A percentile compares a stretch with the other conserved stretches of the same genome.
These are phyloP conservation scores for Temnopleurus reevesii DNA, from an alignment of 53 echinoderm and acorn worm genomes.

Conservation along the genomic window DNA sequence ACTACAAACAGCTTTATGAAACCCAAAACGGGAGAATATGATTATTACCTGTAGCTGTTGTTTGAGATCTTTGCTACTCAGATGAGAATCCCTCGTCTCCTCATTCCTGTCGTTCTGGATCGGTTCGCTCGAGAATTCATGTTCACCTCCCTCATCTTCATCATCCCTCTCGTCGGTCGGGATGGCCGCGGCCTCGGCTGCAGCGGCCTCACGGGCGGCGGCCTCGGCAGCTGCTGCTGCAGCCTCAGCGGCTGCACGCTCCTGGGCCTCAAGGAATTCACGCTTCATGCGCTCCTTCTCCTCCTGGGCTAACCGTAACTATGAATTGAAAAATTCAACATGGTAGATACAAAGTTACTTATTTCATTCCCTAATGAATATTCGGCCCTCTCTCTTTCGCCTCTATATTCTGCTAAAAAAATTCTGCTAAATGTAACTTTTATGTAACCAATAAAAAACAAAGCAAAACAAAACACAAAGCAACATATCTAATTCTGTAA, in stretches of 20 bases:
- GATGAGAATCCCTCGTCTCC: background rate
- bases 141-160: constrained; percentile 13
- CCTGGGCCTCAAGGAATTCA: background rate
- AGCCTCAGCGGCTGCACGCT: background rate
- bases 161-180: background rate
- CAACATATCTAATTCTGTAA: too few species aligned
- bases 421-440: too few species aligned
- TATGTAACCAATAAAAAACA: too few species aligned
- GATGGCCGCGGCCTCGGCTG: background rate
- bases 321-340: background rate
- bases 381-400: too few species aligned
- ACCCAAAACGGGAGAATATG: too few species aligned
- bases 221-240: background rate
- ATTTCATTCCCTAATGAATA: background rate
- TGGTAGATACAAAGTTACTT: background rate
- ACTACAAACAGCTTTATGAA: too few species aligned
- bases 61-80: background rate
- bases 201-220: background rate
- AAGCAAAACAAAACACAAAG: too few species aligned
- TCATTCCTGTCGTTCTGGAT: constrained; percentile 17
- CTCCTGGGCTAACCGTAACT: background rate
- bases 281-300: background rate
- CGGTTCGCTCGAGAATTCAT: background rate
- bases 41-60: constrained; percentile 2
- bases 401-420: too few species aligned